Base-by-base conservation (phyloP, 2,888 invertebrate species). In the Volucella bombylans region DNA sequence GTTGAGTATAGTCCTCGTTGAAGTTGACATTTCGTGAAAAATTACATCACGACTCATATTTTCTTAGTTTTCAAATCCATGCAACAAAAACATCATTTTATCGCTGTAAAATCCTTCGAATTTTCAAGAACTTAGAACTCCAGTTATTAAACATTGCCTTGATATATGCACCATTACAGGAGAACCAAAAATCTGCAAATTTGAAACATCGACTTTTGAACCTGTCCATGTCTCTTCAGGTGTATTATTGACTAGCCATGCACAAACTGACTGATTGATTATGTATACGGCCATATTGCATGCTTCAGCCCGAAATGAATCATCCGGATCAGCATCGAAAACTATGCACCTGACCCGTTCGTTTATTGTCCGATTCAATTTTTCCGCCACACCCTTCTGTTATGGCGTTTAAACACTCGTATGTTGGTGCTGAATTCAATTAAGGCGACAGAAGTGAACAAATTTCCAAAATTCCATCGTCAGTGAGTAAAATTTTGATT, bases 171-270 rank as follows among this genome's bases (percentile, higher is more conserved):
- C 72, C 71, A 77, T 61, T 45, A 88, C 88, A 79, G 87, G 54
- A 12, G 87, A 86, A 8, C 91, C 92, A 89, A 92, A 92, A 15
- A 89, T 90, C 86, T 2, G 2, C 18, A 23, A 23, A 23, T 23
- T 23, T 23, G 18, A 23, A 23, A 3, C 18, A 23, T 23, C 18
- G 18, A 89, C 89, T 81, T 89, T 89, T 8, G 82, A 81, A 10
- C 89, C 88, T 45, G 87, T 82, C 90, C 91, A 91, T 9, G 88
- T 15, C 81, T 91, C 90, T 68, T 88, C 88, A 4, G 92, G 90
- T 1, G 90, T 90, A 80, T 86, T 86, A 54, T 78, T 54, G 39
- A 52, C 61, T 15, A 45, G 69, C 11, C 62, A 14, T 69, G 64
- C 50, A 47, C 64, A 62, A 12, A 61, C n/a, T n/a, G n/a, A n/a